Evolutionary conservation across 2,797 vertebrate genomes (phyloP).

Genomic region (Dicrostonyx torquatus): DNA sequence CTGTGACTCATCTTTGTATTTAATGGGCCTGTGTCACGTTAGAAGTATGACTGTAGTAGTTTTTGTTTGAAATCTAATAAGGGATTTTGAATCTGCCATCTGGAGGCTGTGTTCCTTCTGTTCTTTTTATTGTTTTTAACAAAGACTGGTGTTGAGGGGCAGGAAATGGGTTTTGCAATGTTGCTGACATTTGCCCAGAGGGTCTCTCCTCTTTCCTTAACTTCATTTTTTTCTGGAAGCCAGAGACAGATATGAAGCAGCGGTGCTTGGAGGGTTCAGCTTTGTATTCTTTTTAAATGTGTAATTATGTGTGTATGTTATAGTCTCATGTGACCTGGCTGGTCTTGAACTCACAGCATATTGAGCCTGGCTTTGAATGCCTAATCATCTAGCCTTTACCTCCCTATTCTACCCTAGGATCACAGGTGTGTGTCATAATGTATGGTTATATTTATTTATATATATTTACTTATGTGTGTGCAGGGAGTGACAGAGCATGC

Average conservation of each 20-base stretch:
- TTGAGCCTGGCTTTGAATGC: neutral
- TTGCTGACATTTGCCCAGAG: neutral
- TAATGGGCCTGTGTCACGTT: neutral
- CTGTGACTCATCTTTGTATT: constrained; percentile 66
- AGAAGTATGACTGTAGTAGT: constrained; percentile 42
- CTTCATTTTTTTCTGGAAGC: neutral
- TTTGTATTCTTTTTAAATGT: neutral
- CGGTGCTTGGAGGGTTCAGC: neutral
- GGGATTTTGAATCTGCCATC: constrained; percentile 51
- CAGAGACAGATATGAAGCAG: neutral
- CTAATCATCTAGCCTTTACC: neutral
- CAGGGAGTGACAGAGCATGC: neutral
- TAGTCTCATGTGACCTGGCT: neutral
- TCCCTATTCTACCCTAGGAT: neutral
- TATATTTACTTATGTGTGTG: neutral
- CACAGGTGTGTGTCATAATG: neutral
- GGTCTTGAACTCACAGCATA: neutral
- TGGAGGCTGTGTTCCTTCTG: constrained; percentile 57
- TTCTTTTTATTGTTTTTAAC: constrained; percentile 50
- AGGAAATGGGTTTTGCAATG: neutral
- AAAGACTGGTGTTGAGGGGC: neutral
- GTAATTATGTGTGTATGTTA: neutral
- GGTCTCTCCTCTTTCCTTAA: neutral
- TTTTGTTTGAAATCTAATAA: constrained; percentile 67
- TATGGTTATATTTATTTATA: neutral